Evolutionary conservation across 2,113 vertebrate genomes (phyloP).

Genomic region (Ictalurus punctatus): DNA sequence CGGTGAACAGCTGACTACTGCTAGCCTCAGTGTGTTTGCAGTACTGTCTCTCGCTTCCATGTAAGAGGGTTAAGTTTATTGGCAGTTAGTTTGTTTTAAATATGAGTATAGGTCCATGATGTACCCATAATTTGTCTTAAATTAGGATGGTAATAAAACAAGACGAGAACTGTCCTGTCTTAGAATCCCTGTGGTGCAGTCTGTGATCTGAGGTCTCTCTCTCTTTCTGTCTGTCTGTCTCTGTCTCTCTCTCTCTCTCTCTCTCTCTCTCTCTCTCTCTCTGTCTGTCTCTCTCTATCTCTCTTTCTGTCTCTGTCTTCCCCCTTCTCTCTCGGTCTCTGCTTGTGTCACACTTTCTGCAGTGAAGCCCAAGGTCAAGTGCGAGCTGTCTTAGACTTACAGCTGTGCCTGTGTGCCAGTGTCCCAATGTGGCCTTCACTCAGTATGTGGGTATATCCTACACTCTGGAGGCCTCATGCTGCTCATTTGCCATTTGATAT

Average conservation of each 20-base stretch:
- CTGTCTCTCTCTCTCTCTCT: constrained; percentile 37
- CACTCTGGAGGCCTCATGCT: constrained; percentile 49
- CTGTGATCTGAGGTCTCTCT: not conserved
- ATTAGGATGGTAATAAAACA: not conserved
- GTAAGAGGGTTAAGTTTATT: not conserved
- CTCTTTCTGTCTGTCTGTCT: not conserved
- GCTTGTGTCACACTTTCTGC: constrained; percentile 23
- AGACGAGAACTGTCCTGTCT: not conserved
- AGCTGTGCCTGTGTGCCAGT: constrained; percentile 62
- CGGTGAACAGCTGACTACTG: constrained; percentile 22
- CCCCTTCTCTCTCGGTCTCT: not conserved
- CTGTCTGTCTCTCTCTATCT: constrained; percentile 23
- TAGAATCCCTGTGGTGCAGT: not conserved
- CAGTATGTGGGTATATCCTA: constrained; percentile 58
- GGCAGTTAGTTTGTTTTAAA: not conserved
- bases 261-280: constrained; percentile 14
- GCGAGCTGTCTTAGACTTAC: constrained; percentile 53
- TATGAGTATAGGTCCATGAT: not conserved
- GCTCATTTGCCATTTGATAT: constrained; percentile 68
- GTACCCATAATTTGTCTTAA: not conserved
- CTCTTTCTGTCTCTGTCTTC: constrained; percentile 36
- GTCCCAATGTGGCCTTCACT: constrained; percentile 54
- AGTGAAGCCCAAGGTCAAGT: constrained; percentile 68
- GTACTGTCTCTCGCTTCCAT: not conserved
- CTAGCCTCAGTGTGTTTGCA: not conserved